Base-by-base conservation (phyloP, 2,797 vertebrate species). In the Peromyscus eremicus region DNA sequence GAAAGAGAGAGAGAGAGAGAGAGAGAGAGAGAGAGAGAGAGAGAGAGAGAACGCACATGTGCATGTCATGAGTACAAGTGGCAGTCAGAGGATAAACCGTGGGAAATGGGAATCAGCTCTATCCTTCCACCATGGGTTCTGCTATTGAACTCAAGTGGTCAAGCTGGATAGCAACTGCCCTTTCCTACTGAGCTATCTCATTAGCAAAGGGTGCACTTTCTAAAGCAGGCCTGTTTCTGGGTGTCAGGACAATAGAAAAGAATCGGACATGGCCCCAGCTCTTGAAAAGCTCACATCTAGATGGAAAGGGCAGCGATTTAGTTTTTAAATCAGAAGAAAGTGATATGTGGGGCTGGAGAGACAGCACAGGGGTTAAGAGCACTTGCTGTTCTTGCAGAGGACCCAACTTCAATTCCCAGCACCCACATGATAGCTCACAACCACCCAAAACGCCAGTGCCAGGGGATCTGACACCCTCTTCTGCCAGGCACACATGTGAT, bases 221-320 rank as follows among this genome's bases (percentile, higher is more conserved):
- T 64, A 94, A 95, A 64, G 43, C 43, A 76, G 17, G 40, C n/a
- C 86, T 46, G 91, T 94, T 86, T 96, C 70, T 68, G 86, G 57
- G 62, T 94, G 46, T n/a, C 23, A 94, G 88, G 68, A 66, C n/a
- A 79, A 79, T 75, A 86, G 89, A 95, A 88, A 92, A 27, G 32
- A 80, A 25, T 93, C 91, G 84, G 80, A 62, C 29, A 70, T 12
- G 82, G 55, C 46, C 60, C 68, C 46, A 60, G 40, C 60, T 92
- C n/a, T 93, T 49, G 57, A 81, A 95, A 96, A 86, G n/a, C 34
- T 95, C 76, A 87, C 13, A 82, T 71, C 43, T 96, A 92, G 68
- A 27, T 43, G 29, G 52, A 94, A 17, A 84, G 79, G 5, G 73
- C 57, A 83, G 79, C 86, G n/a, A 70, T 77, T 43, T 43, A 13